Conservation (phyloP, 2,797 vertebrate species). For the Pangasius mekongensis region DNA sequence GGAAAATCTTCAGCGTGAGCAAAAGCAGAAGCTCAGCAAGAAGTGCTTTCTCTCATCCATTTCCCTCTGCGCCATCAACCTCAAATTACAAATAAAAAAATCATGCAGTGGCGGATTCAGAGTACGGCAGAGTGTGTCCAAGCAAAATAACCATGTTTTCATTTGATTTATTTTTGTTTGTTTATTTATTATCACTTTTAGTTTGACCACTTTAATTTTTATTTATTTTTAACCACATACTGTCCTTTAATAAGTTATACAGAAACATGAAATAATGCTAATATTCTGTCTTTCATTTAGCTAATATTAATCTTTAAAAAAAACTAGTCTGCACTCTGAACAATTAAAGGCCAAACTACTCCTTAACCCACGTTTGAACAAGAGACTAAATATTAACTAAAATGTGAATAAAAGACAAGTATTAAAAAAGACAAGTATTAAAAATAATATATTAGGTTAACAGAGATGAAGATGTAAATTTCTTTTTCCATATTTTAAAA, state of each 20-base stretch:
- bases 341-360: not conserved
- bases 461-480: not conserved
- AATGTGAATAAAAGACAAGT: not conserved
- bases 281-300: not conserved
- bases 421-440: not conserved
- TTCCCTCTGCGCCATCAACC: conserved; percentile 61
- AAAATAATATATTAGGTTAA: not conserved
- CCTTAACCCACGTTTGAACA: not conserved
- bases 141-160: not conserved
- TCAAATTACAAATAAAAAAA: not conserved
- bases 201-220: not conserved
- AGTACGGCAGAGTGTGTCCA: not conserved
- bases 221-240: not conserved
- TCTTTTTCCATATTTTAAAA: not conserved
- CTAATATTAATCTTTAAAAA: not conserved
- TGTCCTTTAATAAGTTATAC: not conserved
- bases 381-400: not conserved
- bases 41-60: conserved; percentile 70
- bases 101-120: not conserved
- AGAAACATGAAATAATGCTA: not conserved
- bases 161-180: not conserved
- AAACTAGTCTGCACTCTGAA: not conserved
- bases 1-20: conserved; percentile 50
- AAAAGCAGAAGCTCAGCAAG: conserved; percentile 66
- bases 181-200: not conserved